Evolutionary conservation across 2,797 vertebrate genomes (phyloP).

Genomic region (Mormyrops attenuatus): DNA sequence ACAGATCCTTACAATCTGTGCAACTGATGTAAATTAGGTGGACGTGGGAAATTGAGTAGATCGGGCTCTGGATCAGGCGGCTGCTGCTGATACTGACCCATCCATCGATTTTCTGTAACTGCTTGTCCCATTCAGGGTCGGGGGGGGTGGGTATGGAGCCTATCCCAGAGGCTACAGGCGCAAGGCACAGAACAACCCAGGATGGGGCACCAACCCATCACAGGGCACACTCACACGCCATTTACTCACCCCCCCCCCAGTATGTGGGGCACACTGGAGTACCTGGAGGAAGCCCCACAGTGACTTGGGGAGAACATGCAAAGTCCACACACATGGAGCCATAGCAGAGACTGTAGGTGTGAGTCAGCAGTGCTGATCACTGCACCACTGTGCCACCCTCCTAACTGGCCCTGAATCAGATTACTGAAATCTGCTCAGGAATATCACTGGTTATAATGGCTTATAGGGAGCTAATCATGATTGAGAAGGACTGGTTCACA

Average conservation of each 20-base stretch:
- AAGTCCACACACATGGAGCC: neutral
- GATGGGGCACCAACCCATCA: neutral
- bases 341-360: neutral
- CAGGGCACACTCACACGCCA: neutral
- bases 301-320: neutral
- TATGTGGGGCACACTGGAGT: neutral
- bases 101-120: neutral
- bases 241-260: neutral
- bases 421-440: neutral
- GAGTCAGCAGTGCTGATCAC: neutral
- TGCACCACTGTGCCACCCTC: neutral
- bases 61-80: neutral
- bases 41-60: neutral
- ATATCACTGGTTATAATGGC: neutral
- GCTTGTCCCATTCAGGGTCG: neutral
- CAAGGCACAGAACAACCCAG: too few relatives aligned
- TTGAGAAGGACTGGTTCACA: neutral
- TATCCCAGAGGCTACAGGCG: too few relatives aligned
- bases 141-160: neutral
- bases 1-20: neutral
- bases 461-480: neutral
- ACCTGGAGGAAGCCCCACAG: neutral
- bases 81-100: neutral
- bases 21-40: neutral
- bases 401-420: neutral